Evolutionary conservation across 1,140 invertebrate species (phyloP).

Genomic region (Bombus confusus): DNA sequence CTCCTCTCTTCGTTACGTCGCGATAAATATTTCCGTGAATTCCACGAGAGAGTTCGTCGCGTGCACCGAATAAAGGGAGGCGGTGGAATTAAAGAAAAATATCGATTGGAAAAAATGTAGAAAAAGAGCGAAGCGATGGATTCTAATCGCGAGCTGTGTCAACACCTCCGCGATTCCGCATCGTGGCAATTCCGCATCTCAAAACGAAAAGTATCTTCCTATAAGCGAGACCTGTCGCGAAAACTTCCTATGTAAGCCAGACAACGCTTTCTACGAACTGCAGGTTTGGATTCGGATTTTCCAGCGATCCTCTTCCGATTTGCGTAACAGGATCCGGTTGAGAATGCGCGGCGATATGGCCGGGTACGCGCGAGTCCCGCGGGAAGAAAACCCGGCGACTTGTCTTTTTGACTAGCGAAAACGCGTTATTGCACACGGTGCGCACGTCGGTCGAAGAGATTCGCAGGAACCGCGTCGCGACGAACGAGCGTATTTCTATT

Average conservation of each 20-base stretch:
- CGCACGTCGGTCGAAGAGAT: background rate
- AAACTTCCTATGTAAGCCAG: background rate
- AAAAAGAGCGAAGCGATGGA: no score
- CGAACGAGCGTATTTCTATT: constrained; percentile 1
- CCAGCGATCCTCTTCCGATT: background rate
- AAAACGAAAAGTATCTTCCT: no score
- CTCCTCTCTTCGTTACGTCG: constrained; percentile 5
- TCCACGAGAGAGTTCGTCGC: background rate
- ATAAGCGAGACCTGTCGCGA: background rate
- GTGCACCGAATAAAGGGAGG: no score
- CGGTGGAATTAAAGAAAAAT: no score
- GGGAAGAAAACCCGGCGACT: background rate
- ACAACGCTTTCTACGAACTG: background rate
- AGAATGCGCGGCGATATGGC: background rate
- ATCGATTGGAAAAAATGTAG: no score
- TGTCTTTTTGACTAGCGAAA: background rate
- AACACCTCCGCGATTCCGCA: no score
- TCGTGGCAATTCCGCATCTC: no score
- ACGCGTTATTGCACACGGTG: background rate
- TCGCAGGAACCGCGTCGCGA: no score
- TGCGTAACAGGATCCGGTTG: background rate
- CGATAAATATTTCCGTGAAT: constrained; percentile 55
- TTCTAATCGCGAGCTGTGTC: no score
- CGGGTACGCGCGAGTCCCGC: background rate
- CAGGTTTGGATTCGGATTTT: background rate